These are phyloP conservation scores for Linepithema humile DNA, from an alignment of 1,140 invertebrate species.

Conservation along the genomic window DNA sequence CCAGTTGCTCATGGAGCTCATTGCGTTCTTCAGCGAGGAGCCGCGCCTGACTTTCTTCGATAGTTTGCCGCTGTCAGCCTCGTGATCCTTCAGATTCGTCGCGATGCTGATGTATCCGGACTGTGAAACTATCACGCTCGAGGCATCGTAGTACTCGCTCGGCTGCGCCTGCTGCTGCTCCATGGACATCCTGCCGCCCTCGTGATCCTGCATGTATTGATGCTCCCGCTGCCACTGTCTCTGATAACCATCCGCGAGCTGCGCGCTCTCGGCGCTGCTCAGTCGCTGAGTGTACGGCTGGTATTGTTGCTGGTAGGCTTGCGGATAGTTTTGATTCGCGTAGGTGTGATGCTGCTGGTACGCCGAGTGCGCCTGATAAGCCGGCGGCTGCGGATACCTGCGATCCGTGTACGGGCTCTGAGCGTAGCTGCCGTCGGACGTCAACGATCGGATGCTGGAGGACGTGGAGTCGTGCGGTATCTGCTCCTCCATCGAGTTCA, in stretches of 20 bases:
- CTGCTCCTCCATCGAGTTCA: slow-evolving; percentile 85
- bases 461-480: slow-evolving; percentile 85
- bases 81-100: slow-evolving; percentile 87
- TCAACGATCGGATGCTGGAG: slow-evolving; percentile 86
- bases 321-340: slow-evolving; percentile 79
- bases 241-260: slow-evolving; percentile 78
- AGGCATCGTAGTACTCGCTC: slow-evolving; percentile 85
- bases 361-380: slow-evolving; percentile 77
- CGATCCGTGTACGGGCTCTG: slow-evolving; percentile 86
- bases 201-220: slow-evolving; percentile 77
- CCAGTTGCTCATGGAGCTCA: slow-evolving; percentile 92
- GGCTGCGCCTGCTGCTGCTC: slow-evolving; percentile 84
- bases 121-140: slow-evolving; percentile 90
- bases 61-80: slow-evolving; percentile 84
- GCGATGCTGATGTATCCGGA: slow-evolving; percentile 93
- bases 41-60: slow-evolving; percentile 89
- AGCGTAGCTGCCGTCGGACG: slow-evolving; percentile 86
- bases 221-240: slow-evolving; percentile 80
- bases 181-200: slow-evolving; percentile 66
- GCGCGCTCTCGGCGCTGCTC: slow-evolving; percentile 71
- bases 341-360: slow-evolving; percentile 77
- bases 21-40: slow-evolving; percentile 90
- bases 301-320: slow-evolving; percentile 80
- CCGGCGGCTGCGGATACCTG: slow-evolving; percentile 82
- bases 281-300: slow-evolving; percentile 77